A percentile compares a stretch with the other conserved stretches of the same genome.
phyloP scores from a whole-genome alignment of 2,797 vertebrate genomes.

The Malurus splendens region DNA sequence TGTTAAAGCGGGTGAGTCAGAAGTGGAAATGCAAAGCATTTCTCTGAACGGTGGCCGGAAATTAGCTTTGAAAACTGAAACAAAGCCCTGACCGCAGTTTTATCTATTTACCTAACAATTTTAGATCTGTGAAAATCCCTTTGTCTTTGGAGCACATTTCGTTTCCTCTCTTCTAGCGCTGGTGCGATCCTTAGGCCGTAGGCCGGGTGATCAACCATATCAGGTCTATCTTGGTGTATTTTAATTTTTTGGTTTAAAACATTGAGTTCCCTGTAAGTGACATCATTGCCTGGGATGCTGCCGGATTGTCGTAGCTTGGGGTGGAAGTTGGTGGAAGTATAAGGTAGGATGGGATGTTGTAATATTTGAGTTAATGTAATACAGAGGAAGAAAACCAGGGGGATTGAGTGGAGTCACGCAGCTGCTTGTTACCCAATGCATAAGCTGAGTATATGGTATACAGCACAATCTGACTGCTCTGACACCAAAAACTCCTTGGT shows the following conservation, averaged over 20 bases:
- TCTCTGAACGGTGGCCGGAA: conserved; percentile 69
- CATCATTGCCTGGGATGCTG: conserved; percentile 29
- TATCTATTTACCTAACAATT: conserved; percentile 51
- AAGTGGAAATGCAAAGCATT: conserved; percentile 74
- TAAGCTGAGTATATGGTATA: background rate
- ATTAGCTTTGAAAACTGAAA: conserved; percentile 68
- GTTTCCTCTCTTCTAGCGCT: conserved; percentile 21
- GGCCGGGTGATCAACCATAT: conserved; percentile 7
- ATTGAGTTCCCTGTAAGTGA: conserved; percentile 33
- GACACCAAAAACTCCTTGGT: background rate
- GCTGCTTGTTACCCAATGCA: background rate
- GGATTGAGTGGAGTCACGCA: background rate
- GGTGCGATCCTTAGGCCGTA: conserved; percentile 25
- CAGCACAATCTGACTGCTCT: accelerated
- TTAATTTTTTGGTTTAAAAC: conserved; percentile 40
- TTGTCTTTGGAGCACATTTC: conserved; percentile 30
- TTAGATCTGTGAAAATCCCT: conserved; percentile 35
- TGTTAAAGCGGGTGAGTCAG: conserved; percentile 83
- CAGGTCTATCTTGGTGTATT: conserved; percentile 5
- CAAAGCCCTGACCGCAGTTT: conserved; percentile 58
- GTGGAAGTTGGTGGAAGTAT: conserved; percentile 49
- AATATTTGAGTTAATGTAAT: conserved; percentile 45
- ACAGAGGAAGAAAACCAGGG: background rate
- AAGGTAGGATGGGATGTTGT: conserved; percentile 51
- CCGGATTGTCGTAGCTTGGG: conserved; percentile 16